Base-by-base conservation (phyloP, 2,888 invertebrate genomes). In the Mesorhabditis sp. region DNA sequence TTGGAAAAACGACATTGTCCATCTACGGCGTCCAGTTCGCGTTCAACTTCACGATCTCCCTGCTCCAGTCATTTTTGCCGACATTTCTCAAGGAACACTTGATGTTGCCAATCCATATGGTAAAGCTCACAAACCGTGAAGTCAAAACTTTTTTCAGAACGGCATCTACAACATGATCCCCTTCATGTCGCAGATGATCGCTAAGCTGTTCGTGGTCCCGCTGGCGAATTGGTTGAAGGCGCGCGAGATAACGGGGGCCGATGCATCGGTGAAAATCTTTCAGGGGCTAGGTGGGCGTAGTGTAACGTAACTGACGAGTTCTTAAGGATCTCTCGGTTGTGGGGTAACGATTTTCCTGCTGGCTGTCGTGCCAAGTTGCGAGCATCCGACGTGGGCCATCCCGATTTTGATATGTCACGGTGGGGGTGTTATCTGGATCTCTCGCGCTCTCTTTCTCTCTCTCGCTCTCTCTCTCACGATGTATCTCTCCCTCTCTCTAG, bases 11-110 rank as follows among this genome's bases (percentile, higher is more conserved):
- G 7, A 10, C 58, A 10, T 2, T 10, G 7, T 10, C 58, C 58
- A n/a, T 50, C n/a, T 50, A 50, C n/a, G 58, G 58, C 7, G 7
- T 10, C n/a, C 70, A 76, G 64, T 75, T 75, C 62, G 45, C 70
- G 13, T 76, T 70, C 65, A 70, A 76, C 64, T 74, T 73, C 61
- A 68, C 73, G 4, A 71, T 65, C 13, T 68, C 71, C 15, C 66
- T 80, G 45, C 67, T 79, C 43, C 68, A 64, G 28, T 45, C 65
- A 13, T 78, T 71, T 63, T 63, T 80, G 10, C 78, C 78, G 10
- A 69, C 70, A 4, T 78, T 77, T 62, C 65, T 78, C 58, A 71
- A 72, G 50, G 77, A 80, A 28, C 41, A 45, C n/a, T 15, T 43
- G 15, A 7, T 63, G 28, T 15, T 28, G 15, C 64, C 41, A 2